Percentiles rank a stretch among this genome's conserved stretches.
Conservation (phyloP, 2,888 invertebrate species). For the Hirtodrosophila confusa region DNA sequence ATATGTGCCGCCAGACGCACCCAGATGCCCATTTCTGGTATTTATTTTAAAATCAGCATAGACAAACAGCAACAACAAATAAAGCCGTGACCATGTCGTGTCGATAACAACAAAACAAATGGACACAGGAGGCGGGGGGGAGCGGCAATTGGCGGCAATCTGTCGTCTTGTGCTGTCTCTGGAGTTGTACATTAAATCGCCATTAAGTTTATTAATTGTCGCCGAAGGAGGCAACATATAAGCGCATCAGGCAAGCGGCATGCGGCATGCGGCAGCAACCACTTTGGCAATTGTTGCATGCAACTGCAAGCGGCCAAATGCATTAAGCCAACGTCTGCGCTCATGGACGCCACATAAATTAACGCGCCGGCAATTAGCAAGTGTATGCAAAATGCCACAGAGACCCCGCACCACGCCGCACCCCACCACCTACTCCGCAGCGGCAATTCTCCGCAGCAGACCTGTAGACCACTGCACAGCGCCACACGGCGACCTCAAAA, state of each 20-base stretch:
- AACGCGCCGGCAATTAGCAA: conserved; percentile 79
- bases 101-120: conserved; percentile 58
- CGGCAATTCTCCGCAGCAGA: conserved; percentile 39
- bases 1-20: conserved; percentile 20
- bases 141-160: conserved; percentile 33
- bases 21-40: conserved; percentile 53
- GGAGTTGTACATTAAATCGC: conserved; percentile 74
- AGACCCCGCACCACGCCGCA: conserved; percentile 5
- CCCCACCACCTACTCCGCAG: conserved; percentile 15
- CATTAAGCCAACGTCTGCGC: conserved; percentile 65
- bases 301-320: conserved; percentile 55
- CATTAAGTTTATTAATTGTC: conserved; percentile 80
- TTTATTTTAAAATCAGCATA: conserved; percentile 68
- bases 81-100: conserved; percentile 67
- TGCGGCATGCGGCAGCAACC: conserved; percentile 10
- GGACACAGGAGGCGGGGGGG: conserved; percentile 14
- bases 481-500: conserved; percentile 61
- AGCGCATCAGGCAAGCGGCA: conserved; percentile 42
- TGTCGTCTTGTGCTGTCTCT: conserved; percentile 20
- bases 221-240: conserved; percentile 57
- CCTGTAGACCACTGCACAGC: conserved; percentile 28
- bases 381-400: conserved; percentile 74
- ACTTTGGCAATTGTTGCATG: conserved; percentile 72
- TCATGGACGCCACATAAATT: conserved; percentile 75
- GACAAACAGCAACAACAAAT: conserved; percentile 59